Base-by-base conservation (phyloP, 2,113 vertebrate genomes). In the Hylia prasina region DNA sequence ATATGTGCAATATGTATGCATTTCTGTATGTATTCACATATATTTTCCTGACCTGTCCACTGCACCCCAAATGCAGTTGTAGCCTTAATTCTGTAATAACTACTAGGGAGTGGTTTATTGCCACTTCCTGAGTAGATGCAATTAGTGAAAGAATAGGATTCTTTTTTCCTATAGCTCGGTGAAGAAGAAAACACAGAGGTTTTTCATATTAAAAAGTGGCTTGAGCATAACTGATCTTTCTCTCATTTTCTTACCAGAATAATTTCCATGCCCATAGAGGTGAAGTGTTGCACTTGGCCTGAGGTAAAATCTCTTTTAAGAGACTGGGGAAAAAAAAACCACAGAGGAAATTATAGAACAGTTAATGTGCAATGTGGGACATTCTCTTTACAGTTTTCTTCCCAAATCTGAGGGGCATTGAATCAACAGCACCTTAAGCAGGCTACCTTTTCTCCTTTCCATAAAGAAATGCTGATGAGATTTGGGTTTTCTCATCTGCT, bases 171-270 rank as follows among this genome's bases (percentile, higher is more conserved):
- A 0, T 63, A 14, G 10, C 30, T 31, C 56, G 10, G 27, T 85
- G n/a, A 76, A 92, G 47, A 79, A 68, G 35, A 77, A 84, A 90
- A 45, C 24, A 28, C 64, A 35, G 24, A 31, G 15, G 5, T 53
- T 93, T 89, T 93, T 68, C 27, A 23, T 1, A 3, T 65, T 73
- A 63, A 82, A 60, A 81, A 91, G 33, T 45, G 3, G 8, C 40
- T 77, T 69, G 22, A 65, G 11, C 1, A 0, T 65, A 71, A 81
- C 40, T 64, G 27, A 45, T 86, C 82, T 95, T 89, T 60, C 33
- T 64, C 35, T 73, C 8, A 18, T 58, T 86, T 95, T 88, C 30
- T 33, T 82, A 85, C 22, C 61, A 71, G 75, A 90, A 82, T 63
- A 66, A 75, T 70, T 87, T 75, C 84, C 0, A 0, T 73, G 27